A percentile compares a stretch with the other conserved stretches of the same genome.
Conservation (phyloP, 2,113 vertebrate genomes). For the Lipotes vexillifer region DNA sequence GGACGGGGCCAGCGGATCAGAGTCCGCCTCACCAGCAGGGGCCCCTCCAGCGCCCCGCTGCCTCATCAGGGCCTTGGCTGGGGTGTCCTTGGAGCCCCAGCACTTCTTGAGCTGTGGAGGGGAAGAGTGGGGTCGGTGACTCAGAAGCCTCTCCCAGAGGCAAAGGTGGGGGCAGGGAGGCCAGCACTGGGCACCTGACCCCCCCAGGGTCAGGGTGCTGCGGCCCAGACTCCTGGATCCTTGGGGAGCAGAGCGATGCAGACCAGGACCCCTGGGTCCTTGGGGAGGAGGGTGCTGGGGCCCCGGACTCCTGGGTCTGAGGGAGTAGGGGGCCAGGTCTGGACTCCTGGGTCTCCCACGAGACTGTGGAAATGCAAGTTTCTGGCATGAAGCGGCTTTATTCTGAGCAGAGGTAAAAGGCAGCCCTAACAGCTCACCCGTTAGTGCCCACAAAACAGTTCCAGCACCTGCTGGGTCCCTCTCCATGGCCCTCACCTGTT, state of each 20-base stretch:
- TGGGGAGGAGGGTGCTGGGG: too few relatives aligned
- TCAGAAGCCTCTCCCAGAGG: not conserved
- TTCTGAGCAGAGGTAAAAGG: not conserved
- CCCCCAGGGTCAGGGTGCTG: not conserved
- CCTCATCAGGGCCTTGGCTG: constrained; percentile 84
- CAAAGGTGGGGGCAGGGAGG: not conserved
- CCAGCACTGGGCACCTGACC: not conserved
- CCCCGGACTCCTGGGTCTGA: accelerated
- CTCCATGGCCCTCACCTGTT: not conserved
- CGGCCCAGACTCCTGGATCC: accelerated
- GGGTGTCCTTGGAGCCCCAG: constrained; percentile 74
- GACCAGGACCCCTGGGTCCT: not conserved
- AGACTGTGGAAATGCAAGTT: not conserved
- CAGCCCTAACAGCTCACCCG: not conserved
- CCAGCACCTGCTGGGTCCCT: not conserved
- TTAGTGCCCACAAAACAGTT: too few relatives aligned
- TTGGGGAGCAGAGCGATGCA: not conserved
- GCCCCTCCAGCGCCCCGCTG: constrained; percentile 76
- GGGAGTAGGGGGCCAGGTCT: too few relatives aligned
- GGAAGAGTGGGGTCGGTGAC: not conserved
- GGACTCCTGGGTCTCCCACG: not conserved
- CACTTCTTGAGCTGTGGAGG: constrained; percentile 58
- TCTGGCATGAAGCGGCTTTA: not conserved
- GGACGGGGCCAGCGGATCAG: not conserved
- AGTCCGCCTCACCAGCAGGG: not conserved